These are phyloP conservation scores for Aleiodes testaceus DNA, from an alignment of 2,888 invertebrate genomes.

Conservation along the genomic window DNA sequence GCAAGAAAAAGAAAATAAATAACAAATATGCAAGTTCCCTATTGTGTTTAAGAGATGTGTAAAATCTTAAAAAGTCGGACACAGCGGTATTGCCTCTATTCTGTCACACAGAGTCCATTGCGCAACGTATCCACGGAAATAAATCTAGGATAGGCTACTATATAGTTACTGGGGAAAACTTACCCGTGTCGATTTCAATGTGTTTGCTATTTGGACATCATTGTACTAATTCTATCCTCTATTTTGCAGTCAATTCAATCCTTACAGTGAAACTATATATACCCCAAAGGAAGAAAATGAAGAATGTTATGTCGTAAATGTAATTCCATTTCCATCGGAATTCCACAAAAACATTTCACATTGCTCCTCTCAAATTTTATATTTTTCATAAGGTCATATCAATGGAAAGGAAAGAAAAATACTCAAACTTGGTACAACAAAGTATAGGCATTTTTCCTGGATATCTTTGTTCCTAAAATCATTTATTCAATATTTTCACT, in stretches of 20 bases:
- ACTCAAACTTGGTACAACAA: too few relatives aligned
- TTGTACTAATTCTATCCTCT: neutral
- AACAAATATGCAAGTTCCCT: too few relatives aligned
- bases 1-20: too few relatives aligned
- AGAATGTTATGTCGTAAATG: too few relatives aligned
- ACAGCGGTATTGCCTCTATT: constrained; percentile 13
- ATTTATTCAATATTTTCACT: too few relatives aligned
- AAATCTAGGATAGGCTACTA: constrained; percentile 66
- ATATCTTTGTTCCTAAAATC: too few relatives aligned
- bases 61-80: neutral
- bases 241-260: constrained; percentile 17
- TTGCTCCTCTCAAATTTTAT: too few relatives aligned
- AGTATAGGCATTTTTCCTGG: too few relatives aligned
- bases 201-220: constrained; percentile 54
- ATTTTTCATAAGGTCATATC: too few relatives aligned
- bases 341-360: too few relatives aligned
- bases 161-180: constrained; percentile 53
- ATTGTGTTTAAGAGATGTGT: neutral
- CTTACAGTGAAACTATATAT: neutral
- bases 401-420: too few relatives aligned
- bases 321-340: too few relatives aligned
- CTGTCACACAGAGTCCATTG: constrained; percentile 56
- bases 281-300: neutral
- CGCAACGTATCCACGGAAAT: constrained; percentile 66
- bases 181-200: constrained; percentile 45